Percentiles rank a stretch among this genome's conserved stretches.
Evolutionary conservation across 2,113 vertebrate species (phyloP).

Genomic region (Tetraodon nigroviridis): DNA sequence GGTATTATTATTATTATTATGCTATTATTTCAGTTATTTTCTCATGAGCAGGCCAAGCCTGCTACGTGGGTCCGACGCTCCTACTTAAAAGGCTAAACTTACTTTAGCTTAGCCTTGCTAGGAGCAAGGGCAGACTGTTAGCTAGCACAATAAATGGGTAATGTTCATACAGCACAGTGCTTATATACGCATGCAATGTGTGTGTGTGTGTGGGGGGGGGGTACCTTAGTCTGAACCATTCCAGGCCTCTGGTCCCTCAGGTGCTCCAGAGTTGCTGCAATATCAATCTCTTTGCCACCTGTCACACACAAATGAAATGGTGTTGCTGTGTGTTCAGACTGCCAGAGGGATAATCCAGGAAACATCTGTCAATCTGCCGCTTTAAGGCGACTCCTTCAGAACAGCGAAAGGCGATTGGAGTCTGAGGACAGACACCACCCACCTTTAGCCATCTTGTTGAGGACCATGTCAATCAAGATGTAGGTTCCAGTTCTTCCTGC

Average conservation of each 20-base stretch:
- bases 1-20: too few species aligned
- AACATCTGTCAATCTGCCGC: constrained; percentile 71
- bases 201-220: constrained; percentile 1
- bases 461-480: constrained; percentile 94
- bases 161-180: not conserved
- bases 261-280: constrained; percentile 96
- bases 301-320: constrained; percentile 42
- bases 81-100: too few species aligned
- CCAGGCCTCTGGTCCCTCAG: constrained; percentile 93
- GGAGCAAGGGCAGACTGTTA: not conserved
- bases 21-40: too few species aligned
- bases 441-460: constrained; percentile 99
- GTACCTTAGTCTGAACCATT: constrained; percentile 98
- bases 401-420: constrained; percentile 66
- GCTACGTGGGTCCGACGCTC: too few species aligned
- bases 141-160: not conserved
- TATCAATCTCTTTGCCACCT: constrained; percentile 99
- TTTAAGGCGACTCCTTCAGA: constrained; percentile 50
- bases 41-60: too few species aligned
- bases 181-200: not conserved
- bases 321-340: constrained; percentile 62
- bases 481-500: constrained; percentile 91
- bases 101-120: too few species aligned
- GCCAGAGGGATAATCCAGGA: constrained; percentile 60
- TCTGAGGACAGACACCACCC: constrained; percentile 26